A percentile compares a stretch with the other conserved stretches of the same genome.
phyloP scores from a whole-genome alignment of 2,888 invertebrate species.

The Drosophila barbarae region DNA sequence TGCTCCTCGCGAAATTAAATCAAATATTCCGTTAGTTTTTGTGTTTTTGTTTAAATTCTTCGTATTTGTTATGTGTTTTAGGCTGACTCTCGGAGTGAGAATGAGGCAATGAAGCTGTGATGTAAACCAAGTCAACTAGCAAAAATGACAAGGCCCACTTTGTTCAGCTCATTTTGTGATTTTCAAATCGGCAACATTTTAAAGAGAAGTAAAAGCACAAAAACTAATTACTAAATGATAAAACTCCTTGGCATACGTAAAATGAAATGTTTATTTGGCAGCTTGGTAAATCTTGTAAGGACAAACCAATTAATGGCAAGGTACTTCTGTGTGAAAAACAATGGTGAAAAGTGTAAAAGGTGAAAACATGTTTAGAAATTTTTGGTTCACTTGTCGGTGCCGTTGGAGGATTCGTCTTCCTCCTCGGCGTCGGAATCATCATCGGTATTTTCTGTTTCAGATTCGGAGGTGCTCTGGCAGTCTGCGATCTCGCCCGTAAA shows the following conservation, averaged over 20 bases:
- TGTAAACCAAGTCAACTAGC: background rate
- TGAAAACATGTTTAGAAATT: slow-evolving; percentile 5
- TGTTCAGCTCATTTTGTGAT: background rate
- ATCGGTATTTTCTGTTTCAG: slow-evolving; percentile 23
- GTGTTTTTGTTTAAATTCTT: slow-evolving; percentile 18
- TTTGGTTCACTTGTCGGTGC: slow-evolving; percentile 45
- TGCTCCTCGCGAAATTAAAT: no score
- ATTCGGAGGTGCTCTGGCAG: slow-evolving; percentile 68
- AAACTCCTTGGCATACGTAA: slow-evolving; percentile 36
- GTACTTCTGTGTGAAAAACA: slow-evolving; percentile 10
- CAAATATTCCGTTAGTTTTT: background rate
- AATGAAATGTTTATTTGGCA: slow-evolving; percentile 66
- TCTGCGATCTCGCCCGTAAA: slow-evolving; percentile 93
- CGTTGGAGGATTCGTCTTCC: slow-evolving; percentile 55
- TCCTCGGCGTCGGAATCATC: slow-evolving; percentile 64
- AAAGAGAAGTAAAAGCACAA: no score
- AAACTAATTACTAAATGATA: slow-evolving; percentile 39
- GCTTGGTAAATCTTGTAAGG: slow-evolving; percentile 38
- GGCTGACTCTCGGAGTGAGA: slow-evolving; percentile 30
- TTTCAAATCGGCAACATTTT: background rate
- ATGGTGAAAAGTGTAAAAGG: slow-evolving; percentile 3
- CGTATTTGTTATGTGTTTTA: slow-evolving; percentile 17
- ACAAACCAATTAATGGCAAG: slow-evolving; percentile 41
- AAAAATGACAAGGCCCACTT: slow-evolving; percentile 43
- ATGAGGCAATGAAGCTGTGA: slow-evolving; percentile 24